These are phyloP conservation scores for Turritopsis rubra DNA, from an alignment of 30 jellyfish, hydroid and myxozoan genomes.

Conservation along the genomic window DNA sequence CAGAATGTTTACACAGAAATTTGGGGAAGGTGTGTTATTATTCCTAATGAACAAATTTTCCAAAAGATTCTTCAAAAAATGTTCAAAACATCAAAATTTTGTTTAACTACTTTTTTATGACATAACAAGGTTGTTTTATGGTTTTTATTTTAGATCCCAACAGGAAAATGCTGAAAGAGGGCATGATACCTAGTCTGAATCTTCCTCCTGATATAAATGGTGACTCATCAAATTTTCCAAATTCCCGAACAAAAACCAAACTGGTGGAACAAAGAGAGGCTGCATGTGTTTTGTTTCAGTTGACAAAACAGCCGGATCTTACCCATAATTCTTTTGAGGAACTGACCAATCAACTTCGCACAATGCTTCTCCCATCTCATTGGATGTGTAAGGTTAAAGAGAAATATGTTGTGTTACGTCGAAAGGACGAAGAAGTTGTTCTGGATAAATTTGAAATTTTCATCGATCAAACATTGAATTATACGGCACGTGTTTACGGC, in stretches of 20 bases:
- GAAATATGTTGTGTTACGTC: neutral
- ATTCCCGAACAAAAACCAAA: neutral
- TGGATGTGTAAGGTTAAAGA: neutral
- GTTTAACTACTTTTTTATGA: neutral
- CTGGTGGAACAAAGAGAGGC: neutral
- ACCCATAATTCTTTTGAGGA: neutral
- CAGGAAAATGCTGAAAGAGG: constrained; percentile 5
- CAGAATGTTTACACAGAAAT: too few species aligned
- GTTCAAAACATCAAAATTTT: too few species aligned
- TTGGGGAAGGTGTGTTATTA: too few species aligned
- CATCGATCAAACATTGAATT: neutral
- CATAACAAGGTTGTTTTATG: neutral
- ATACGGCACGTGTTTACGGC: neutral
- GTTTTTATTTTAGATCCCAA: neutral
- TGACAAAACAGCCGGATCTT: neutral
- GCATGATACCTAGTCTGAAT: neutral
- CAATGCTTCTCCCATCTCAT: neutral
- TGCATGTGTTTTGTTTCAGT: neutral
- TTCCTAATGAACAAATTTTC: too few species aligned
- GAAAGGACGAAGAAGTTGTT: neutral
- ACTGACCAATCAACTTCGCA: neutral
- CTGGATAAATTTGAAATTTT: neutral
- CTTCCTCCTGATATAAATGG: neutral
- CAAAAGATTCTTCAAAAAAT: too few species aligned
- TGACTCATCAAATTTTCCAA: neutral